These are phyloP conservation scores for Rallus limicola DNA, from an alignment of 2,113 vertebrate genomes.

Conservation along the genomic window DNA sequence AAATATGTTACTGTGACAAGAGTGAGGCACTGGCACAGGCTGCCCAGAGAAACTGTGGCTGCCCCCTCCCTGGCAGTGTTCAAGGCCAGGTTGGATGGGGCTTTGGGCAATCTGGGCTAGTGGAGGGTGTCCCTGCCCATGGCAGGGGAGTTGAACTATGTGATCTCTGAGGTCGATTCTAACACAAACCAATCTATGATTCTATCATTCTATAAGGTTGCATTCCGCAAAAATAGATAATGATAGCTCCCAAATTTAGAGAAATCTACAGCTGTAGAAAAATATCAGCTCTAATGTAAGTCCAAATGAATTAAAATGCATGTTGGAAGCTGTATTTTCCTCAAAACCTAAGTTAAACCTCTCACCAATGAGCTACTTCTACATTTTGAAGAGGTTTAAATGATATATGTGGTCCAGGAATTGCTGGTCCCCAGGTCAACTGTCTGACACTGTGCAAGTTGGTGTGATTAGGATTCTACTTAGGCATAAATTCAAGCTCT, in stretches of 20 bases:
- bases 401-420: not conserved
- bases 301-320: not conserved
- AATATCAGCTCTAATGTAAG: not conserved
- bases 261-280: not conserved
- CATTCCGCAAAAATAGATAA: not conserved
- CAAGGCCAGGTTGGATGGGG: no score
- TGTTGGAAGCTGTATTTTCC: not conserved
- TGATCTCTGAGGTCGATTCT: no score
- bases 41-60: no score
- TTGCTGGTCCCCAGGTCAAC: not conserved
- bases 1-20: no score
- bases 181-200: no score
- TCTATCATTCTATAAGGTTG: not conserved
- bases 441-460: not conserved
- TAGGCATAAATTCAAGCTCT: not conserved
- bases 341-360: not conserved
- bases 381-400: slow-evolving; percentile 20
- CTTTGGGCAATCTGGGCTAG: no score
- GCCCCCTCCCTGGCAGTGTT: no score
- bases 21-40: no score
- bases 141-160: no score
- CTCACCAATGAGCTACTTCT: not conserved
- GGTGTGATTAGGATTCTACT: not conserved
- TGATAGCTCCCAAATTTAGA: not conserved
- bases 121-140: no score